phyloP scores from a whole-genome alignment of 2,797 vertebrate species.

The Hydrolagus colliei region DNA sequence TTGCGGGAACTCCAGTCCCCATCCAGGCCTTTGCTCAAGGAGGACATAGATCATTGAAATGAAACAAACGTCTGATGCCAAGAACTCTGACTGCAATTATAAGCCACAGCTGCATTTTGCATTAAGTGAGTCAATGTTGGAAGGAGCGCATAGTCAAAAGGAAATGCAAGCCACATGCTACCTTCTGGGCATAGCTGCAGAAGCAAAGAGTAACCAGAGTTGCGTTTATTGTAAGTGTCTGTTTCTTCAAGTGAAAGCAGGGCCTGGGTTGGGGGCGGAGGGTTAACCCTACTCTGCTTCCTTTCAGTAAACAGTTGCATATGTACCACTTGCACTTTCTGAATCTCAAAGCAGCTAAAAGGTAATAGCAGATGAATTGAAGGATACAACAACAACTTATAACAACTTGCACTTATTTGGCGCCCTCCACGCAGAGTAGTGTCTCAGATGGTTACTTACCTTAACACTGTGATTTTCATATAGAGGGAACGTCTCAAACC shows the following conservation, averaged over 20 bases:
- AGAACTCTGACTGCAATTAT: not conserved
- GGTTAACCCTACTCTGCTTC: not conserved
- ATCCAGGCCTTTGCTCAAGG: not conserved
- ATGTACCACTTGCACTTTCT: not conserved
- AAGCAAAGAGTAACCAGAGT: not conserved
- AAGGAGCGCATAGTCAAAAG: not conserved
- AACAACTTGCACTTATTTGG: too few relatives aligned
- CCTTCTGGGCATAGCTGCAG: not conserved
- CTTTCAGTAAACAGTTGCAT: not conserved
- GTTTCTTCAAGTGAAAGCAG: not conserved
- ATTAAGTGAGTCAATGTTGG: not conserved
- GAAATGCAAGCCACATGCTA: not conserved
- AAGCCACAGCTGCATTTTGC: not conserved
- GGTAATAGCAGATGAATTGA: not conserved
- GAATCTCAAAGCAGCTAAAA: not conserved
- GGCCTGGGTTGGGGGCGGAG: not conserved
- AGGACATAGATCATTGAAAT: constrained; percentile 11
- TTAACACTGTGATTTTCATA: not conserved
- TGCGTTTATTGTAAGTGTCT: not conserved
- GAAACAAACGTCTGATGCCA: not conserved
- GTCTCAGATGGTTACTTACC: not conserved
- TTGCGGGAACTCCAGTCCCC: not conserved
- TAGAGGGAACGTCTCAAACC: too few relatives aligned
- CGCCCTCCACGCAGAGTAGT: too few relatives aligned
- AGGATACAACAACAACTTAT: not conserved